Percentiles rank a stretch among this genome's conserved stretches.
Evolutionary conservation across 2,113 vertebrate species (phyloP).

Genomic region (Mirza zaza): DNA sequence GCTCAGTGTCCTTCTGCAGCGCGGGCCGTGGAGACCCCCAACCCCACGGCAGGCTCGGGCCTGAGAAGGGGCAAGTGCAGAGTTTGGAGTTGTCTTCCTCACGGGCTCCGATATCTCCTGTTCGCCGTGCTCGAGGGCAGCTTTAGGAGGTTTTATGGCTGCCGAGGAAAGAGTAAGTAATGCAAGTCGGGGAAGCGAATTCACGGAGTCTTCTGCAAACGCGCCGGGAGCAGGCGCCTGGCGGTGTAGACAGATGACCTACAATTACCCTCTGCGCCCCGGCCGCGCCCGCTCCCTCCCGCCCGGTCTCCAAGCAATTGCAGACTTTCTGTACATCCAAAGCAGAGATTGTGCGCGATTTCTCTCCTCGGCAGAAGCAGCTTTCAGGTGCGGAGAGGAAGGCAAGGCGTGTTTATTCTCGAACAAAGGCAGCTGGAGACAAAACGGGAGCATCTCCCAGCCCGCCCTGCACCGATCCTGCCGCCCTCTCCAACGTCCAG

Average conservation of each 20-base stretch:
- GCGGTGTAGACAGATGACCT: constrained; percentile 75
- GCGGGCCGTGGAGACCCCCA: background rate
- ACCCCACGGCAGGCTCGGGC: background rate
- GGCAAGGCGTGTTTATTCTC: constrained; percentile 62
- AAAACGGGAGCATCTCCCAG: background rate
- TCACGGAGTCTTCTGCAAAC: background rate
- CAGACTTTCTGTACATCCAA: constrained; percentile 73
- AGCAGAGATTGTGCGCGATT: constrained; percentile 62
- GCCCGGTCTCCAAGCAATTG: constrained; percentile 70
- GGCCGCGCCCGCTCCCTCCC: constrained; percentile 47
- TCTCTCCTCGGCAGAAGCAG: constrained; percentile 47
- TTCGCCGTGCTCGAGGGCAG: constrained; percentile 21
- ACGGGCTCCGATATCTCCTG: background rate
- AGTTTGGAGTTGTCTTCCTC: background rate
- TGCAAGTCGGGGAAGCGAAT: background rate
- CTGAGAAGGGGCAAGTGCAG: background rate
- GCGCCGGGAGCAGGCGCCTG: background rate
- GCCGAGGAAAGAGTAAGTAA: constrained; percentile 55
- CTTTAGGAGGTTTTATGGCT: constrained; percentile 45
- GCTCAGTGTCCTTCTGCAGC: background rate
- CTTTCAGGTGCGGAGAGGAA: constrained; percentile 58
- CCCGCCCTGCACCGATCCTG: background rate
- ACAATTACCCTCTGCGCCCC: constrained; percentile 58
- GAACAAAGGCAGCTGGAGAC: constrained; percentile 74
- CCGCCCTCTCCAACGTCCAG: background rate